Evolutionary conservation across 2,113 vertebrate genomes (phyloP), one percentile per base, ranked within the genome.

Genomic region (Butorides virescens): DNA sequence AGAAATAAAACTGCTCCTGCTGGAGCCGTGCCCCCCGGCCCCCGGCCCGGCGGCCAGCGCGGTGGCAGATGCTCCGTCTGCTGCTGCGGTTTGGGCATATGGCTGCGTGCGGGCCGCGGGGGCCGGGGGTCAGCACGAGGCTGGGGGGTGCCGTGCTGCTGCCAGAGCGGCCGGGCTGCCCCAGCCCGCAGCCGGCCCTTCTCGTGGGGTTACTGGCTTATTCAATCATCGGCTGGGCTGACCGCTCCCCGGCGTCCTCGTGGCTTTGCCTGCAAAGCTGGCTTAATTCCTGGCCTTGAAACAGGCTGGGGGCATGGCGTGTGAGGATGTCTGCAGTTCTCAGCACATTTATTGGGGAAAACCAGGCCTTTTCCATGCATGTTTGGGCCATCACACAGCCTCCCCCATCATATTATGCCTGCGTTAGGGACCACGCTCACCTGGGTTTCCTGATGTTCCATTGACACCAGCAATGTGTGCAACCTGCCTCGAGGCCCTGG

Each of bases 361-460:
- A 59, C 2, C 14, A 25, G 42, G 36, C 12, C 19, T 89, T 92
- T 75, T 49, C 66, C 44, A 16, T 26, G 26, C n/a, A 42, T 8
- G 37, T 58, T 26, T 59, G 70, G 65, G 65, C 26, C 56, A 89
- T 32, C 26, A 25, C 83, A 65, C 61, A 81, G 47, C n/a, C 36
- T 94, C 44, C 34, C 20, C 32, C 32, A 36, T 68, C n/a, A 7
- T 5, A 20, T 49, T 58, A 9, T 7, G 8, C 39, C 67, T 52
- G 49, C 0, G 0, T 17, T 62, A 23, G 46, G 5, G 1, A 74
- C 53, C 5, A 2, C 3, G 2, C 23, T 84, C 29, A 46, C 32
- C n/a, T 34, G 15, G 10, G 39, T 88, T 94, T 92, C 58, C 74
- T 36, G 62, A 63, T 30, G 20, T 55, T 23, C 37, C 36, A 10